Conservation (phyloP, 2,113 vertebrate species). For the Pseudolaguvia tuberculata region DNA sequence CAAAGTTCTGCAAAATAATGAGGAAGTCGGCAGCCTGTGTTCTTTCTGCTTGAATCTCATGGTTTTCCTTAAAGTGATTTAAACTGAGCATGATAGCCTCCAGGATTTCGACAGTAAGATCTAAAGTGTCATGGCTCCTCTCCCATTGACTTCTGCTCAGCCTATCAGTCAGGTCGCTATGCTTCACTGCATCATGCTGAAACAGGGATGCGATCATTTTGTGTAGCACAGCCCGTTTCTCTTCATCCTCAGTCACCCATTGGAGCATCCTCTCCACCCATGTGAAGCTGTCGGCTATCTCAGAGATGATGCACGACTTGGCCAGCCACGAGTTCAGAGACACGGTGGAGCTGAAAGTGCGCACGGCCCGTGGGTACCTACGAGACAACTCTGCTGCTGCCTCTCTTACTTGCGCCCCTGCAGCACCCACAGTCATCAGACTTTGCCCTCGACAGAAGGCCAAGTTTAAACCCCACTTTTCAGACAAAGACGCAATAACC, state of each 20-base stretch:
- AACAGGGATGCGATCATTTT: constrained; percentile 61
- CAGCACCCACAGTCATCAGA: constrained; percentile 59
- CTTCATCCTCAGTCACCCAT: constrained; percentile 65
- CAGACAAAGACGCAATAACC: constrained; percentile 62
- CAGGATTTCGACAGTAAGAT: constrained; percentile 61
- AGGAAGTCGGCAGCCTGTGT: constrained; percentile 60
- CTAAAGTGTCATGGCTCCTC: constrained; percentile 67
- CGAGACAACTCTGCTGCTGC: constrained; percentile 58
- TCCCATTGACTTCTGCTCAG: constrained; percentile 67
- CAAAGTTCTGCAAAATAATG: constrained; percentile 61
- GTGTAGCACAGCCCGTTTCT: constrained; percentile 63
- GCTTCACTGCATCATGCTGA: constrained; percentile 58
- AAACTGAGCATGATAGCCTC: constrained; percentile 62
- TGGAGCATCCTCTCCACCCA: constrained; percentile 58
- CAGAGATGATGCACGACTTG: constrained; percentile 55
- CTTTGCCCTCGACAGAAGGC: constrained; percentile 69
- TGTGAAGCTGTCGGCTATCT: constrained; percentile 50
- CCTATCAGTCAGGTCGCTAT: constrained; percentile 64
- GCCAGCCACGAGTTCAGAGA: constrained; percentile 68
- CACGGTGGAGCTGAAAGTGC: constrained; percentile 61
- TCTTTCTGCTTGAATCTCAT: constrained; percentile 44
- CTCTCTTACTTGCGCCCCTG: constrained; percentile 63
- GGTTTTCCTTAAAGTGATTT: constrained; percentile 58
- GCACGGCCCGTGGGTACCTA: constrained; percentile 65
- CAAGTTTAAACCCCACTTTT: constrained; percentile 75